Conservation (phyloP, 2,888 invertebrate species). For the Eretmocerus hayati region DNA sequence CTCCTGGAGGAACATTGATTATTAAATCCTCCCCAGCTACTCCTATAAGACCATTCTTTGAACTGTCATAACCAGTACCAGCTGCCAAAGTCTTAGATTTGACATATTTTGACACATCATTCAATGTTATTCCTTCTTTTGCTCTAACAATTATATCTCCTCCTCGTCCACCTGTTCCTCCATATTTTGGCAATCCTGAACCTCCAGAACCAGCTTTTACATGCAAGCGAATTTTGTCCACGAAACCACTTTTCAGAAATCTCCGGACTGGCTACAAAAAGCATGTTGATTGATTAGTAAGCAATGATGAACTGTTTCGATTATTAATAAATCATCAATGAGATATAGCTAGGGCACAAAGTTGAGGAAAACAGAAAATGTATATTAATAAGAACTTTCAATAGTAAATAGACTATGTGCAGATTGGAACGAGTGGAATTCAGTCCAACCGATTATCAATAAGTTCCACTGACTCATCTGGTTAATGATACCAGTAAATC, state of each 20-base stretch:
- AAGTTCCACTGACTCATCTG: too few species aligned
- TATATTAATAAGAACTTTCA: too few species aligned
- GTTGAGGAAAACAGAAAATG: neutral
- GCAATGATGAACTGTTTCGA: too few species aligned
- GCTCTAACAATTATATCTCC: constrained; percentile 74
- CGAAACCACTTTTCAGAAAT: constrained; percentile 54
- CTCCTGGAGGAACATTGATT: constrained; percentile 76
- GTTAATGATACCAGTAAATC: too few species aligned
- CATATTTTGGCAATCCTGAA: constrained; percentile 69
- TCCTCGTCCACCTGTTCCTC: constrained; percentile 86
- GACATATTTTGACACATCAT: constrained; percentile 49
- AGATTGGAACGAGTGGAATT: too few species aligned
- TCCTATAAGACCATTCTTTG: constrained; percentile 68
- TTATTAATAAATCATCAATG: neutral
- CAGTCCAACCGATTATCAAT: too few species aligned
- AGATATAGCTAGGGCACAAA: neutral
- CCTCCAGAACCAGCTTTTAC: constrained; percentile 82
- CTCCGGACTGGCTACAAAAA: constrained; percentile 46
- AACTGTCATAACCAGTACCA: constrained; percentile 68
- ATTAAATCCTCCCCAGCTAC: constrained; percentile 62
- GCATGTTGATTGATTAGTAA: neutral
- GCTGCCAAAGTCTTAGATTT: constrained; percentile 59
- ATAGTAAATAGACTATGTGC: too few species aligned
- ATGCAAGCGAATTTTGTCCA: constrained; percentile 73
- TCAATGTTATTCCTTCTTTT: constrained; percentile 56